phyloP scores from a whole-genome alignment of 2,113 vertebrate genomes.

The Corythaeola cristata region DNA sequence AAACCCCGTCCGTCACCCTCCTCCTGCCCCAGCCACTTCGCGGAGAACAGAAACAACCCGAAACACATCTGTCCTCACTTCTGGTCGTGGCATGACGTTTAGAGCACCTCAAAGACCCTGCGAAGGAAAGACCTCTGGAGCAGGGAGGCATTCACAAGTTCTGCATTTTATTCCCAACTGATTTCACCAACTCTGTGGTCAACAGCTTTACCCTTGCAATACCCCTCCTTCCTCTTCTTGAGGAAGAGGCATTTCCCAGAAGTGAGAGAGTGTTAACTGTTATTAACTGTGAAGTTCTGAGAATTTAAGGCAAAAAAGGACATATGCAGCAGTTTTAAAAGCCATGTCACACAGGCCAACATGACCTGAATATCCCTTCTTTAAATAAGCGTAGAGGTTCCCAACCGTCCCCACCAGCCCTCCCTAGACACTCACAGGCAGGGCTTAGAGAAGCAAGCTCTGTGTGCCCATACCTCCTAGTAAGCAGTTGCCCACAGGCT shows the following conservation, averaged over 20 bases:
- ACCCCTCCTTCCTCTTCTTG: not conserved
- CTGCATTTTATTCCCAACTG: not conserved
- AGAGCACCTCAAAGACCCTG: not conserved
- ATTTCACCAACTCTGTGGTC: not conserved
- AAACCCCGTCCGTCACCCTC: not conserved
- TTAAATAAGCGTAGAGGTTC: accelerated
- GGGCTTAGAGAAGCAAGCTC: not conserved
- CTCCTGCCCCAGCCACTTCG: accelerated
- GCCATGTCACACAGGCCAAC: not conserved
- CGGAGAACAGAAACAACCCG: not conserved
- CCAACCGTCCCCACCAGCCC: not conserved
- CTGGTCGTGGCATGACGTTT: accelerated
- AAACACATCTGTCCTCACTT: not conserved
- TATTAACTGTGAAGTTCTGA: not conserved
- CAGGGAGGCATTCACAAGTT: not conserved
- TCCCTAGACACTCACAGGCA: not conserved
- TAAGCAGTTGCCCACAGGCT: not conserved
- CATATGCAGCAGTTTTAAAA: not conserved
- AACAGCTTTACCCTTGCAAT: not conserved
- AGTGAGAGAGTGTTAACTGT: not conserved
- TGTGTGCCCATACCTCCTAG: not conserved
- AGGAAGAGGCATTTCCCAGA: not conserved
- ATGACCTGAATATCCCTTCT: not conserved
- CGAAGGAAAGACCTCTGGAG: not conserved
- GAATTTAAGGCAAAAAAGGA: not conserved